Evolutionary conservation across 2,888 invertebrate genomes (phyloP), one percentile per base, ranked within the genome.

Genomic region (Autographa gamma): DNA sequence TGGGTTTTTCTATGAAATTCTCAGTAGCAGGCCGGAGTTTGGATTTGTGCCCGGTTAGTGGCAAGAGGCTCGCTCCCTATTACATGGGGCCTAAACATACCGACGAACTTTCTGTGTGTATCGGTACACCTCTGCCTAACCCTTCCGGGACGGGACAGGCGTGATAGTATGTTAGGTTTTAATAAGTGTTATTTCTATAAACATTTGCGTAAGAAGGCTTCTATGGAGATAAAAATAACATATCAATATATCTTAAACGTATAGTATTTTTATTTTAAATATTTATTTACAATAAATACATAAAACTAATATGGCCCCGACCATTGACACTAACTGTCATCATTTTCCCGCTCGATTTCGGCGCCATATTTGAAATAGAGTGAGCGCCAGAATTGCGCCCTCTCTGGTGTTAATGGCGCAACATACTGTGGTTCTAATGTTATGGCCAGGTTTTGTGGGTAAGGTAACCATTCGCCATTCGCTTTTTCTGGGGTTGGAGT

Each of bases 371-470:
- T 90, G 66, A 85, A 85, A 76, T 90, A 95, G 18, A 93, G 82
- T 7, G 89, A 84, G 59, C 93, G 91, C 95, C 95, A 95, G 76
- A 94, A 95, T 74, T 90, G 86, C 0, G 95, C 92, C 14, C 95
- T 82, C n/a, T 95, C 95, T 0, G 93, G 93, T 0, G 95, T 95
- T 6, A 95, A 82, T 0, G 93, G 90, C 0, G 90, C 89, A 0
- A 95, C 94, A 77, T 95, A 95, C 61, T 93, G 91, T 0, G 95
- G 95, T 71, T 94, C 93, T 43, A 95, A 69, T 1, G 89, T 86
- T 2, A 95, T 93, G 0, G 93, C 93, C 34, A 95, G 77, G 41
- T 93, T 89, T 59, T 95, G 86, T 0, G 95, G 94, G 52, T 90
- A 88, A 0, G 94, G 93, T 0, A 94, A 77, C 95, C 95, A 95